phyloP scores from a whole-genome alignment of 2,113 vertebrate genomes.

The Cheirogaleus medius region DNA sequence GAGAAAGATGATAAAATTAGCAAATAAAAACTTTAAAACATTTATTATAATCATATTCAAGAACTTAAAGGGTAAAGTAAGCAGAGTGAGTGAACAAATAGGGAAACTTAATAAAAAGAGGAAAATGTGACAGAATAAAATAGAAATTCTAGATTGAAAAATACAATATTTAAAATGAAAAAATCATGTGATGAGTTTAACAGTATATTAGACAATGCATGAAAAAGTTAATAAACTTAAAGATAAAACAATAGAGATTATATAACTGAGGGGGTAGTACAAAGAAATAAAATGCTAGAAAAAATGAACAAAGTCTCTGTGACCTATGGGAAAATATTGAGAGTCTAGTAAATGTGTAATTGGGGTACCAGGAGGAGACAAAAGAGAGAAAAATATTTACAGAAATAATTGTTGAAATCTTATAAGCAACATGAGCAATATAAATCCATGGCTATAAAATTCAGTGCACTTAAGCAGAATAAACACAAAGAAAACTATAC shows the following conservation, averaged over 20 bases:
- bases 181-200: background rate
- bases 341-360: background rate
- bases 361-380: background rate
- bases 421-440: background rate
- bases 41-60: conserved; percentile 6
- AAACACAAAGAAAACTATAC: background rate
- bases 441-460: background rate
- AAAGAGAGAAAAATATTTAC: background rate
- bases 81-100: background rate
- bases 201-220: background rate
- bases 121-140: background rate
- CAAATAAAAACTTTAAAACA: background rate
- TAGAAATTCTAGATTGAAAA: background rate
- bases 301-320: background rate
- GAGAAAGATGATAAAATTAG: background rate
- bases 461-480: background rate
- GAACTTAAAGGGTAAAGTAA: background rate
- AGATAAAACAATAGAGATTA: background rate
- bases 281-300: background rate
- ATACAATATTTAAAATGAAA: background rate
- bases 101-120: background rate
- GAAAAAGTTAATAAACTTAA: background rate
- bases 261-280: background rate
- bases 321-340: background rate
- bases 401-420: background rate